These are phyloP conservation scores for Actenoides lindsayi DNA, from an alignment of 2,113 vertebrate species.

Conservation along the genomic window DNA sequence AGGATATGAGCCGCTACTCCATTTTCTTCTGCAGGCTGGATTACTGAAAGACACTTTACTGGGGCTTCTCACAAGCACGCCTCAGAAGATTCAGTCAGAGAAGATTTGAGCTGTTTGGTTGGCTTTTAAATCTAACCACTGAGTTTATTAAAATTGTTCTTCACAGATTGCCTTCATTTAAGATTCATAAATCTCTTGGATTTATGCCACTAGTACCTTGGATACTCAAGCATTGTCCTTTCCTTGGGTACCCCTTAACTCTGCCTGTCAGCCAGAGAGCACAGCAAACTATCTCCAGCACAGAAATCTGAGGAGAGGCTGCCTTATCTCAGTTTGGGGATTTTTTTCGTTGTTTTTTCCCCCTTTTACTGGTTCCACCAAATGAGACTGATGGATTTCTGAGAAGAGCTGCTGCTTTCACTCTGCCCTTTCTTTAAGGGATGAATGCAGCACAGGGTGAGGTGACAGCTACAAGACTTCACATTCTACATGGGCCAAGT, in stretches of 20 bases:
- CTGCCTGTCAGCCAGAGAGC: neutral
- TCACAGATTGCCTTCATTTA: neutral
- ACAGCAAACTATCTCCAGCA: neutral
- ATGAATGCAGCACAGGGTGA: rapidly evolving
- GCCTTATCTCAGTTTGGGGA: neutral
- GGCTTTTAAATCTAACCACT: neutral
- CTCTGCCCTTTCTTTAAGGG: neutral
- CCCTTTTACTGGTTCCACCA: neutral
- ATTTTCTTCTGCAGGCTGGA: neutral
- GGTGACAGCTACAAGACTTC: neutral
- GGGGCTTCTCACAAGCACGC: neutral
- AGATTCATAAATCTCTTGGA: neutral
- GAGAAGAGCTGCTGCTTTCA: neutral
- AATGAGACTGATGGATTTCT: neutral
- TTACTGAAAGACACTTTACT: neutral
- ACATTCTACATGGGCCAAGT: neutral
- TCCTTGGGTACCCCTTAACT: neutral
- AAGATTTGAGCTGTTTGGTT: neutral
- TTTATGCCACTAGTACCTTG: neutral
- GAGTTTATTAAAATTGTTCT: neutral
- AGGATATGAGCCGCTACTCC: neutral
- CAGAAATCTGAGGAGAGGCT: neutral
- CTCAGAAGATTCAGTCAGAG: neutral
- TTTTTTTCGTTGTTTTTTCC: neutral
- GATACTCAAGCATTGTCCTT: neutral